Percentiles rank a stretch among this genome's conserved stretches.
Conservation (phyloP, 2,113 vertebrate genomes). For the Dasyornis broadbenti region DNA sequence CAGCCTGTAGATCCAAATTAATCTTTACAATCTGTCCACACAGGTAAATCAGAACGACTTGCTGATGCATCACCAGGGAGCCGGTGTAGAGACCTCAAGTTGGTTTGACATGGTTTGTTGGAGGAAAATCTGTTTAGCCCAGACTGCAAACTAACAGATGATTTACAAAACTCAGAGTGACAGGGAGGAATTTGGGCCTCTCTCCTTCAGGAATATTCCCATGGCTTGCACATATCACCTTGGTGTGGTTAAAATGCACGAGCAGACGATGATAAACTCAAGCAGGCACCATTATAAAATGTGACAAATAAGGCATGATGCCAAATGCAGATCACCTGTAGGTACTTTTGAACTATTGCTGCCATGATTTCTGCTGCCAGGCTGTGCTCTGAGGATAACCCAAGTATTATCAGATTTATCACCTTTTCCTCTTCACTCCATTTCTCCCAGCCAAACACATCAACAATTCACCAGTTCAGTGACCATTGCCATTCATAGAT, state of each 20-base stretch:
- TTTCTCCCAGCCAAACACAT: not conserved
- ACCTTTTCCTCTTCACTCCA: not conserved
- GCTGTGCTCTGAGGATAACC: not conserved
- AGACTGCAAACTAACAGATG: not conserved
- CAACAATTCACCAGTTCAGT: not conserved
- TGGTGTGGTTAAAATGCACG: not conserved
- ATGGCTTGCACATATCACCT: not conserved
- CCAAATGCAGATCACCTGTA: not conserved
- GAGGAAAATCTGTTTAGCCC: not conserved
- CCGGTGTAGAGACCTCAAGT: fast-evolving
- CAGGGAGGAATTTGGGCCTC: not conserved
- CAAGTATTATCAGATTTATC: not conserved
- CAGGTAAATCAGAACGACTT: not conserved
- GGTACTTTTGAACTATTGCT: not conserved
- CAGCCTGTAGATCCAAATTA: not conserved
- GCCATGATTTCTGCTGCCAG: not conserved
- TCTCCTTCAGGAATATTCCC: not conserved
- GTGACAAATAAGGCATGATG: not conserved
- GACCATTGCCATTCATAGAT: not conserved
- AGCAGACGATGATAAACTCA: not conserved
- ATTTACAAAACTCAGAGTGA: not conserved
- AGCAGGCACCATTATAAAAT: not conserved
- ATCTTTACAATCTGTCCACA: not conserved
- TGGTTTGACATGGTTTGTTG: not conserved
- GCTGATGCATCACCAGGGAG: not conserved